These are phyloP conservation scores for Coregonus sp. DNA, from an alignment of 2,797 vertebrate genomes.

Conservation along the genomic window DNA sequence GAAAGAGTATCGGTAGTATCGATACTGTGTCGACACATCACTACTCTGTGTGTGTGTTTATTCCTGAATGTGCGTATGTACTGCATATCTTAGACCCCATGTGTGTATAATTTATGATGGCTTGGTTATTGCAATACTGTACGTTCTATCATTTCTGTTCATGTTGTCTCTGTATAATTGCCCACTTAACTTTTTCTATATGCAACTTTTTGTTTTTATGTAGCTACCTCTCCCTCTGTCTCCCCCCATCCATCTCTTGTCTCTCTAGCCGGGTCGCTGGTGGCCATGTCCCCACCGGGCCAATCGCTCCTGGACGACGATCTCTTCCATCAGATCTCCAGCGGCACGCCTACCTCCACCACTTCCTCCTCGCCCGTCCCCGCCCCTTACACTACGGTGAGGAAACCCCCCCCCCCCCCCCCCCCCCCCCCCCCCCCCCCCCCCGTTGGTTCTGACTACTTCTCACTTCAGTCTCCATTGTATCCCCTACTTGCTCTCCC, in stretches of 20 bases:
- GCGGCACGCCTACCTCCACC: slow-evolving; percentile 89
- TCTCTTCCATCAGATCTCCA: slow-evolving; percentile 86
- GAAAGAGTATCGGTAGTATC: background rate
- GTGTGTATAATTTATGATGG: too few relatives aligned
- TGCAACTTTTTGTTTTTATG: slow-evolving; percentile 6
- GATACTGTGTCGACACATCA: background rate
- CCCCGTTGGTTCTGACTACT: slow-evolving; percentile 26
- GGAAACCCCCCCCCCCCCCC: slow-evolving; percentile 2
- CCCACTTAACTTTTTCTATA: background rate
- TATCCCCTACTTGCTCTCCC: background rate
- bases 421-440: background rate
- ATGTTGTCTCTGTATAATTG: background rate
- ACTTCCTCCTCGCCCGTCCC: slow-evolving; percentile 90
- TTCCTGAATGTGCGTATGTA: background rate
- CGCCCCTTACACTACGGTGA: slow-evolving; percentile 85
- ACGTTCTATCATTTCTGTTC: background rate
- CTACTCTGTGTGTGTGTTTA: background rate
- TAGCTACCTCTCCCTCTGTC: background rate
- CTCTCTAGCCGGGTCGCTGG: slow-evolving; percentile 79
- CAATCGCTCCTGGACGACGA: slow-evolving; percentile 86
- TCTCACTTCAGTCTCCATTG: slow-evolving; percentile 6
- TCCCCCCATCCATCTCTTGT: slow-evolving; percentile 6
- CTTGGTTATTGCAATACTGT: background rate
- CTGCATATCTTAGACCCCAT: too few relatives aligned
- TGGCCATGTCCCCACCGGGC: slow-evolving; percentile 86